Conservation (phyloP, 1,140 invertebrate genomes). For the Hycleus phaleratus region DNA sequence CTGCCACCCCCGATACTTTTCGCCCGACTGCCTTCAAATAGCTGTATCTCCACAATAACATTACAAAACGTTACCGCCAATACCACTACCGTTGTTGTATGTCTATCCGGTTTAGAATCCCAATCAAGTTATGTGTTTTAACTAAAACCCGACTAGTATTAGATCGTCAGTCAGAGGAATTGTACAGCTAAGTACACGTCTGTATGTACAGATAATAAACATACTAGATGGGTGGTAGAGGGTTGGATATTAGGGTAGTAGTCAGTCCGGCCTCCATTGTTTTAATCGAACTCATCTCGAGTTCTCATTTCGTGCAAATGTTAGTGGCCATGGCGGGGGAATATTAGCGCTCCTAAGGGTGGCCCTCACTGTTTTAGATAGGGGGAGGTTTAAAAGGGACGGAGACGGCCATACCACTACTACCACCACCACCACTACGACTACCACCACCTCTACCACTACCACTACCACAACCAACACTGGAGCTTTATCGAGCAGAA, state of each 20-base stretch:
- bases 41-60: too few relatives aligned
- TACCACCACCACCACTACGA: too few relatives aligned
- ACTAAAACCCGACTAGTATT: constrained; percentile 12
- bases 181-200: neutral
- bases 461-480: too few relatives aligned
- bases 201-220: neutral
- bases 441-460: too few relatives aligned
- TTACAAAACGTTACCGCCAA: too few relatives aligned
- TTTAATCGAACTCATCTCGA: constrained; percentile 42
- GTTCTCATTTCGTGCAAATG: constrained; percentile 41
- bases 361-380: constrained; percentile 12
- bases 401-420: constrained; percentile 9
- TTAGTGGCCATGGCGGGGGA: constrained; percentile 33
- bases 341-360: constrained; percentile 40
- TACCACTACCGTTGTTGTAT: too few relatives aligned
- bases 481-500: constrained; percentile 37
- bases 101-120: too few relatives aligned
- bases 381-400: constrained; percentile 19
- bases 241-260: neutral
- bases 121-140: neutral
- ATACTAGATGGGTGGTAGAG: neutral
- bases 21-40: too few relatives aligned
- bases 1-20: too few relatives aligned
- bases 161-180: constrained; percentile 1
- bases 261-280: constrained; percentile 34